Percentiles rank a stretch among this genome's conserved stretches.
Evolutionary conservation across 1,140 invertebrate species (phyloP).

Genomic region (Pristionchus pacificus): DNA sequence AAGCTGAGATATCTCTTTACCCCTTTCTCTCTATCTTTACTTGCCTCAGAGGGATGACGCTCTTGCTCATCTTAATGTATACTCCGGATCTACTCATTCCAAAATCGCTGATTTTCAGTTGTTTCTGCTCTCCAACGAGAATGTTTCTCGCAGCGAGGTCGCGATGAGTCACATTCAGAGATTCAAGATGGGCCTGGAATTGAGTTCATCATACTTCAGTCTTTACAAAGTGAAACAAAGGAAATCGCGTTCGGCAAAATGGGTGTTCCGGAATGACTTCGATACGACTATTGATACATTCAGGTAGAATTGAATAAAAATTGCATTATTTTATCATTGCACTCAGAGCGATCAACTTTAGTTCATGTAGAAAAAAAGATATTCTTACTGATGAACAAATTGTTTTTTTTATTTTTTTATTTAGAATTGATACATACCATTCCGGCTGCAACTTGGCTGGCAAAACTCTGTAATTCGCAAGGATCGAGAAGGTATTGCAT

Average conservation of each 20-base stretch:
- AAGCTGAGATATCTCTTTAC: background rate
- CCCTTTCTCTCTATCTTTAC: background rate
- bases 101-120: constrained; percentile 85
- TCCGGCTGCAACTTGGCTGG: constrained; percentile 28
- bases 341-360: too few species aligned
- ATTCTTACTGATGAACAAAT: too few species aligned
- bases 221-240: too few species aligned
- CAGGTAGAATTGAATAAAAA: too few species aligned
- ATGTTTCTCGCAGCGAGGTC: constrained; percentile 39
- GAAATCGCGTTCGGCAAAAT: too few species aligned
- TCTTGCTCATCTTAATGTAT: constrained; percentile 34
- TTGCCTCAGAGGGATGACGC: constrained; percentile 6
- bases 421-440: constrained; percentile 25
- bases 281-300: too few species aligned
- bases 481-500: constrained; percentile 25
- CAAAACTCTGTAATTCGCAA: constrained; percentile 22
- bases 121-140: constrained; percentile 75
- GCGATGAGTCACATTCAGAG: constrained; percentile 29
- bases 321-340: too few species aligned
- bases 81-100: constrained; percentile 77
- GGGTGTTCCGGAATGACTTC: too few species aligned
- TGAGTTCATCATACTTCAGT: too few species aligned
- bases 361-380: too few species aligned
- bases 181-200: constrained; percentile 67
- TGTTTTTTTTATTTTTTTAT: too few species aligned